Evolutionary conservation across 2,113 vertebrate species (phyloP).

Genomic region (Peromyscus polionotus): DNA sequence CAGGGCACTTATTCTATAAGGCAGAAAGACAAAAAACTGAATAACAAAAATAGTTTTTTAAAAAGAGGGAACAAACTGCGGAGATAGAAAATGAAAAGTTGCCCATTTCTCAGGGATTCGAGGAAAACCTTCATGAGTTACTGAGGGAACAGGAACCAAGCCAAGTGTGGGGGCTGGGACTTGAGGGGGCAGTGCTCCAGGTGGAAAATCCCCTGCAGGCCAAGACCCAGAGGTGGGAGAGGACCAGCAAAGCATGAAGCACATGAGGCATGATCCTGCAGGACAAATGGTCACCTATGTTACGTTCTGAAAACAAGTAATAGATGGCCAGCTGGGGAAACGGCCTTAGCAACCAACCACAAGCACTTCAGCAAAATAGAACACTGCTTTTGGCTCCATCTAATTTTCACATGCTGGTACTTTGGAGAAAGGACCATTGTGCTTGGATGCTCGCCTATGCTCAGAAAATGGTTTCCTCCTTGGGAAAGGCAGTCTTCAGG

Average conservation of each 20-base stretch:
- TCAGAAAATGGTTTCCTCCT: not conserved
- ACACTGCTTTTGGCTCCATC: not conserved
- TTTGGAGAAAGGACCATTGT: not conserved
- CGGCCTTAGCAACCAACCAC: not conserved
- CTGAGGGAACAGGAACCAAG: not conserved
- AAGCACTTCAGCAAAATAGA: not conserved
- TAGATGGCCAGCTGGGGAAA: not conserved
- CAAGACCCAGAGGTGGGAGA: not conserved
- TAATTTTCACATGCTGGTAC: not conserved
- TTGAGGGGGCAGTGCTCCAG: not conserved
- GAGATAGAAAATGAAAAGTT: not conserved
- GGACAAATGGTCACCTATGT: not conserved
- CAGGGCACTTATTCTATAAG: not conserved
- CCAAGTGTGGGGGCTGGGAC: not conserved
- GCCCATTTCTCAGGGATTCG: not conserved
- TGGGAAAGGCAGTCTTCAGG: not conserved
- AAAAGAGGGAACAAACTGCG: not conserved
- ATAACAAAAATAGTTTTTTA: not conserved
- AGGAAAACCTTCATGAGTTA: not conserved
- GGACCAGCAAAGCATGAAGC: not conserved
- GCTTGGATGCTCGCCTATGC: not conserved
- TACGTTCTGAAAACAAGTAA: not conserved
- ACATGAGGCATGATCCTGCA: not conserved
- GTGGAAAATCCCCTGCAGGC: fast-evolving
- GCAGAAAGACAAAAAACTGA: not conserved